Conservation (phyloP, 2,888 invertebrate species). For the Monochamus alternatus region DNA sequence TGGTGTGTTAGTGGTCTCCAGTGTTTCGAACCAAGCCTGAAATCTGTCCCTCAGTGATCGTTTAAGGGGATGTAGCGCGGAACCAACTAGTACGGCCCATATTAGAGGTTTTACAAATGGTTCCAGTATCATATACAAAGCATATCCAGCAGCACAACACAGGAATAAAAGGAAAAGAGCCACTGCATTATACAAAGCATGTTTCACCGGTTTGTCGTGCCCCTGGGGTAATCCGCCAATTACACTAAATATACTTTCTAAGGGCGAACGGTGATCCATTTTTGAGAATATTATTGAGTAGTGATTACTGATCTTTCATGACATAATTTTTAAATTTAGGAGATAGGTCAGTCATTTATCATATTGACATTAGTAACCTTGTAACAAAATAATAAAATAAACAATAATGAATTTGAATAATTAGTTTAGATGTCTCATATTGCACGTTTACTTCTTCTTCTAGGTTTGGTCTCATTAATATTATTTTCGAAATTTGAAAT, state of each 20-base stretch:
- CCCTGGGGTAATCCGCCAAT: constrained; percentile 81
- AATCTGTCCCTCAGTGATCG: constrained; percentile 83
- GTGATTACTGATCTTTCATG: constrained; percentile 28
- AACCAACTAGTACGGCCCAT: constrained; percentile 98
- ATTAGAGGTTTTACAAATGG: constrained; percentile 95
- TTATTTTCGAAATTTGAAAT: too few relatives aligned
- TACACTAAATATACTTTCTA: constrained; percentile 81
- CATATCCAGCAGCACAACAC: constrained; percentile 81
- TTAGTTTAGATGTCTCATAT: too few relatives aligned
- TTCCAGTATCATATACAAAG: constrained; percentile 88
- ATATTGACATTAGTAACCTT: constrained; percentile 20
- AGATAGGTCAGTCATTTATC: constrained; percentile 21
- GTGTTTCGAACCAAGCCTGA: constrained; percentile 84
- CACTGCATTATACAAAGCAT: constrained; percentile 91
- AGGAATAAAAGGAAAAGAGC: constrained; percentile 84
- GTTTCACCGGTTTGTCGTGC: constrained; percentile 91
- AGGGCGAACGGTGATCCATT: constrained; percentile 73
- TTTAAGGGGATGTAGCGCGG: constrained; percentile 96
- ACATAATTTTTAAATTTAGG: constrained; percentile 45
- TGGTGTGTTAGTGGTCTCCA: constrained; percentile 80
- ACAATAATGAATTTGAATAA: constrained; percentile 5
- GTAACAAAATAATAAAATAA: constrained; percentile 4
- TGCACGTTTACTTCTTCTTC: too few relatives aligned
- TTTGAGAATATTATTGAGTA: constrained; percentile 28
- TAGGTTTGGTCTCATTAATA: too few relatives aligned